Percentiles rank a stretch among this genome's conserved stretches.
phyloP scores from a whole-genome alignment of 1,140 invertebrate species.

The Drosophila teissieri region DNA sequence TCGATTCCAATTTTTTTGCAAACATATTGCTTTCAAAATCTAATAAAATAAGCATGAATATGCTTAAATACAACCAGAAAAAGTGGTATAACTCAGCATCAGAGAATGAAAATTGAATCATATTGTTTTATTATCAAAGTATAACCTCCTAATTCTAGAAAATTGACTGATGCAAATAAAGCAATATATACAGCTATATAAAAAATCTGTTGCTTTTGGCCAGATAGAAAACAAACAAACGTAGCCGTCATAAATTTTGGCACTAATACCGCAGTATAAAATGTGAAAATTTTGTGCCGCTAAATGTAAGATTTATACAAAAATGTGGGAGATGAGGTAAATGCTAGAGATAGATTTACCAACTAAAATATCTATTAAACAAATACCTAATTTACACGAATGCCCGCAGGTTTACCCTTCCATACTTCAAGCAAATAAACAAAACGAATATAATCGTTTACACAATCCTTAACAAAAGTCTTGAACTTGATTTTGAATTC shows the following conservation, averaged over 20 bases:
- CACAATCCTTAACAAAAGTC: conserved; percentile 50
- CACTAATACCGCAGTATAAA: conserved; percentile 62
- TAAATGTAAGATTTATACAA: conserved; percentile 33
- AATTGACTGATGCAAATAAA: conserved; percentile 1
- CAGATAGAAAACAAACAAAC: conserved; percentile 34
- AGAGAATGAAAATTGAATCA: too few species aligned
- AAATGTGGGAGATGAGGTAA: conserved; percentile 11
- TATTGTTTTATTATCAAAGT: too few species aligned
- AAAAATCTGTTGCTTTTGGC: conserved; percentile 43
- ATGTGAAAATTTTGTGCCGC: conserved; percentile 33
- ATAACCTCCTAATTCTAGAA: background rate
- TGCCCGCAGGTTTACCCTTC: background rate
- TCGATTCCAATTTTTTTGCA: background rate
- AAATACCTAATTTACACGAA: background rate
- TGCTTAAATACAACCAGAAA: too few species aligned
- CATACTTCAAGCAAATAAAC: conserved; percentile 31
- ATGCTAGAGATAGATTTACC: conserved; percentile 15
- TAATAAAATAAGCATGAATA: too few species aligned
- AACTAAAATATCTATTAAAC: conserved; percentile 19
- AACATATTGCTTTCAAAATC: background rate
- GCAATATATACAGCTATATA: conserved; percentile 2
- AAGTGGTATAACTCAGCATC: too few species aligned
- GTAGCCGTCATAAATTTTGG: conserved; percentile 61
- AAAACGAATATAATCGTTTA: conserved; percentile 20
- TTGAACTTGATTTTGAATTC: conserved; percentile 78